These are phyloP conservation scores for Drosophila burlai DNA, from an alignment of 1,140 invertebrate genomes.

Conservation along the genomic window DNA sequence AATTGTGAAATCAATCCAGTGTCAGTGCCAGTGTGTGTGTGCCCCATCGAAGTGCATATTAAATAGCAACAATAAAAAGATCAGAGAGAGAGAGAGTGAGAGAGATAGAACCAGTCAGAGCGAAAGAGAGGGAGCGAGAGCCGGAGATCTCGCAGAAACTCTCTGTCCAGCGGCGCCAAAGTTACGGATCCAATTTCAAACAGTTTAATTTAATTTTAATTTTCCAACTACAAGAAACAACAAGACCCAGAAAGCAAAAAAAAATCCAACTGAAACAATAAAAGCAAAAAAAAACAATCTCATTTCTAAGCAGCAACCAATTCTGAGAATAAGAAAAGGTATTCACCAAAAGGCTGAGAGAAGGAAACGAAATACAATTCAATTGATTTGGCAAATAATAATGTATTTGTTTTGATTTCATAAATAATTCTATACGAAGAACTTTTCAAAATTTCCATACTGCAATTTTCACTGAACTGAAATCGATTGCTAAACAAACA, in stretches of 20 bases:
- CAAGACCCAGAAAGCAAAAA: conserved; percentile 44
- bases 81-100: conserved; percentile 21
- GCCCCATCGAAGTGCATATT: background rate
- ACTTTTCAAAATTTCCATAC: conserved; percentile 16
- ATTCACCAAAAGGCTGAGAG: conserved; percentile 37
- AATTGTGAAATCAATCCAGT: conserved; percentile 52
- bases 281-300: conserved; percentile 25
- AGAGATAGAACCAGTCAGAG: conserved; percentile 24
- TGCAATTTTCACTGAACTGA: background rate
- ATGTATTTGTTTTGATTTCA: conserved; percentile 46
- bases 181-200: conserved; percentile 72
- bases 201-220: conserved; percentile 58
- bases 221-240: conserved; percentile 28
- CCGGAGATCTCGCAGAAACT: conserved; percentile 22
- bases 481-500: conserved; percentile 13
- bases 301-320: conserved; percentile 43
- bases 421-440: background rate
- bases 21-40: conserved; percentile 24
- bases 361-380: conserved; percentile 29
- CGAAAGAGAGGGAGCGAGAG: conserved; percentile 14
- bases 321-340: conserved; percentile 74
- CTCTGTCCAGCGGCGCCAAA: conserved; percentile 56
- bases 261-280: conserved; percentile 23
- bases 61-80: conserved; percentile 17
- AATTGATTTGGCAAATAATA: conserved; percentile 63